Percentiles rank a stretch among this genome's conserved stretches.
Evolutionary conservation across 1,140 invertebrate species (phyloP).

Genomic region (Pseudomyrmex gracilis): DNA sequence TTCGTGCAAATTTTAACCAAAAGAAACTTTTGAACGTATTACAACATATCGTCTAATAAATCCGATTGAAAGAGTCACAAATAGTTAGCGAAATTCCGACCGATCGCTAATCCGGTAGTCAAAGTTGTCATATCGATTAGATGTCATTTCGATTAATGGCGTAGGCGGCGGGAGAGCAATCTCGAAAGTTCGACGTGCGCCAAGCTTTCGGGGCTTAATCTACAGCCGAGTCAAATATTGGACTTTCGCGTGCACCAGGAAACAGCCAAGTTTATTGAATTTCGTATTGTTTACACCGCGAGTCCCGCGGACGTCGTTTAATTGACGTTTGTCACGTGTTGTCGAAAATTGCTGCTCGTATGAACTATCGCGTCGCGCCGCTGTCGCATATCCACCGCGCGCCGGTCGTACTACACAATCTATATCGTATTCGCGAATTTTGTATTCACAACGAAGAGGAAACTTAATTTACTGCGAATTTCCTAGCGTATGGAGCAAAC

Average conservation of each 20-base stretch:
- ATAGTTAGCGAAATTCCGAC: conserved; percentile 22
- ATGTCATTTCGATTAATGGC: conserved; percentile 47
- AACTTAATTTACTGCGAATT: conserved; percentile 44
- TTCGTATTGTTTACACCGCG: conserved; percentile 65
- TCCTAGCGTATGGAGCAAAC: background rate
- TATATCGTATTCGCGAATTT: background rate
- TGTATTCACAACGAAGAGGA: background rate
- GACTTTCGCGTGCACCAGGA: conserved; percentile 51
- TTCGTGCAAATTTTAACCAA: too few species aligned
- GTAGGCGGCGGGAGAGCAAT: conserved; percentile 52
- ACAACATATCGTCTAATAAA: background rate
- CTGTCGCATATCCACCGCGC: too few species aligned
- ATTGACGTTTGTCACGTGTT: conserved; percentile 60
- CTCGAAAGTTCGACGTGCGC: conserved; percentile 55
- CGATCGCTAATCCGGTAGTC: conserved; percentile 48
- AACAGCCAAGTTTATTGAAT: conserved; percentile 63
- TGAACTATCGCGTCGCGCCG: background rate
- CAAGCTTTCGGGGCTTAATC: conserved; percentile 58
- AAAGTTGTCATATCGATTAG: conserved; percentile 48
- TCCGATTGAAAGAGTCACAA: background rate
- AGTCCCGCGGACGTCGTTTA: conserved; percentile 60
- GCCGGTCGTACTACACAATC: background rate
- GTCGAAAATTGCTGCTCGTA: conserved; percentile 52
- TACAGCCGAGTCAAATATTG: conserved; percentile 64
- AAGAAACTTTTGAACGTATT: too few species aligned